Conservation (phyloP, 2,888 invertebrate species). For the Lasioglossum lativentre region DNA sequence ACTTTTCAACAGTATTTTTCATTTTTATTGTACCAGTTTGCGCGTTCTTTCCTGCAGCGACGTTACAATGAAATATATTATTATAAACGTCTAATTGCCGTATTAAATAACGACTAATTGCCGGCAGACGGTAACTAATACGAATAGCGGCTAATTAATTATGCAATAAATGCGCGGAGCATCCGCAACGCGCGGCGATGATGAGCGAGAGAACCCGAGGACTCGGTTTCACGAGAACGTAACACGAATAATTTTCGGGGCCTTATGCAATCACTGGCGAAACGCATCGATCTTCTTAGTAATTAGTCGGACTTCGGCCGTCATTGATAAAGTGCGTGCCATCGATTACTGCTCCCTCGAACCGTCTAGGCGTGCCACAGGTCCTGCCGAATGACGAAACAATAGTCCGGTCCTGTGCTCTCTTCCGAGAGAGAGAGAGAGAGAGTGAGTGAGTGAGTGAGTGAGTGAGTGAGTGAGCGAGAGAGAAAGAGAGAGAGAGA, state of each 20-base stretch:
- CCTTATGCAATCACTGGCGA: constrained; percentile 49
- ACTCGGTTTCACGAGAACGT: not conserved
- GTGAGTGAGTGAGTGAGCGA: not conserved
- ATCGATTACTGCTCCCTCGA: constrained; percentile 64
- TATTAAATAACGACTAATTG: not conserved
- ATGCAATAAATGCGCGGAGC: not conserved
- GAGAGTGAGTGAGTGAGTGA: not conserved
- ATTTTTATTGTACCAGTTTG: not conserved
- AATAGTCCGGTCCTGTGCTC: constrained; percentile 39
- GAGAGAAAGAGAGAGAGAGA: not conserved
- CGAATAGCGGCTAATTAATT: not conserved
- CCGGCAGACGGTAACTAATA: not conserved
- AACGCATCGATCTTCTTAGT: constrained; percentile 66
- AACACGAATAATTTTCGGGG: constrained; percentile 40
- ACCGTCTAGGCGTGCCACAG: constrained; percentile 48
- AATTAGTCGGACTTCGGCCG: constrained; percentile 63
- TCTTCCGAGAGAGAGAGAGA: not conserved
- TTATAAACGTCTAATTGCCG: not conserved
- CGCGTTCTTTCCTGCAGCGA: not conserved
- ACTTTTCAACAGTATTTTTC: not conserved
- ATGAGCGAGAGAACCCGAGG: not conserved
- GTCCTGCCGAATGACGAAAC: constrained; percentile 55
- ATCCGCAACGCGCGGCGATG: not conserved
- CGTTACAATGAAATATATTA: not conserved
- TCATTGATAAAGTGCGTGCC: constrained; percentile 67